These are phyloP conservation scores for Drosophila mulleri DNA, from an alignment of 2,888 invertebrate genomes.

Conservation along the genomic window DNA sequence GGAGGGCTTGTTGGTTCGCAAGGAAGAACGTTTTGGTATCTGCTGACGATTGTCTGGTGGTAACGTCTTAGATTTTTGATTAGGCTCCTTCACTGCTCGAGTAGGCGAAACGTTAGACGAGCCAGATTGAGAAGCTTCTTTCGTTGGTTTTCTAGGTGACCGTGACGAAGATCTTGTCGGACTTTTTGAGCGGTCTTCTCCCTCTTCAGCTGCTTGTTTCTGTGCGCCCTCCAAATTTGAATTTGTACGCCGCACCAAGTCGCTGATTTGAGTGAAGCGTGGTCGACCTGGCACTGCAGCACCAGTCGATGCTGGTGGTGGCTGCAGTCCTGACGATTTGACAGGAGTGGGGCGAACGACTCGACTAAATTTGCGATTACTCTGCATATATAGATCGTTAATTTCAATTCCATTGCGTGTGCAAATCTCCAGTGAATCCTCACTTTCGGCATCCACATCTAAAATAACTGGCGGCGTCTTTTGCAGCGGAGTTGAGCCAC, in stretches of 20 bases:
- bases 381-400: constrained; percentile 54
- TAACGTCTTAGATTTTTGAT: background rate
- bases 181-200: background rate
- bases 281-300: constrained; percentile 36
- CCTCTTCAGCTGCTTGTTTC: constrained; percentile 1
- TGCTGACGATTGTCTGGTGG: background rate
- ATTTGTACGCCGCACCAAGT: constrained; percentile 60
- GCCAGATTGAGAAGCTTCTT: background rate
- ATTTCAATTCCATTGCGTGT: constrained; percentile 57
- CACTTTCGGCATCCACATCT: constrained; percentile 72
- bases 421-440: constrained; percentile 62
- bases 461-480: constrained; percentile 67
- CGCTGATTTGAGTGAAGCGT: constrained; percentile 80
- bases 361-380: constrained; percentile 65
- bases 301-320: background rate
- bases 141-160: constrained; percentile 27
- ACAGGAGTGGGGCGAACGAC: constrained; percentile 45
- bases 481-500: constrained; percentile 20
- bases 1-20: constrained; percentile 15
- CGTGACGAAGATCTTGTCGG: constrained; percentile 29
- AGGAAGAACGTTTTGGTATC: constrained; percentile 9
- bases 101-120: constrained; percentile 10
- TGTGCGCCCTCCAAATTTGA: background rate
- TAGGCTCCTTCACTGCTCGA: background rate
- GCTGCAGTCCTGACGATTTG: constrained; percentile 10